These are phyloP conservation scores for Phylloscopus trochiloides DNA, from an alignment of 2,113 vertebrate genomes.

Conservation along the genomic window DNA sequence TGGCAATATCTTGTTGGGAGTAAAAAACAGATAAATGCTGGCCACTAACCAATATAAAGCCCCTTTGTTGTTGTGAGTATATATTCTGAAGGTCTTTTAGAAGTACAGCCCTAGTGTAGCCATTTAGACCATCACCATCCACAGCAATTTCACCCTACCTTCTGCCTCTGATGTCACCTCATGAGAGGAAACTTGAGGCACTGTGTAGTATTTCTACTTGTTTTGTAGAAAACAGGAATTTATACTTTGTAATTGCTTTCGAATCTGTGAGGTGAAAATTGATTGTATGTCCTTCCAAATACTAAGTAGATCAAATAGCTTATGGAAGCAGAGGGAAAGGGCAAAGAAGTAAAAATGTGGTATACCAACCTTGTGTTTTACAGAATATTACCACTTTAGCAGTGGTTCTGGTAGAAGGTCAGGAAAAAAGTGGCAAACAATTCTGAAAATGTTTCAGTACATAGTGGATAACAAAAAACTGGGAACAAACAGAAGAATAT, in stretches of 20 bases:
- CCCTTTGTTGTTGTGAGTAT: neutral
- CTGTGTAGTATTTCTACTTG: neutral
- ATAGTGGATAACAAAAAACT: neutral
- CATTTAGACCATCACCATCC: neutral
- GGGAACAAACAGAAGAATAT: neutral
- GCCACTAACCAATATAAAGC: neutral
- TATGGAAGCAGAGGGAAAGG: neutral
- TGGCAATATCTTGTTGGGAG: neutral
- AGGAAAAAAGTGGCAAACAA: neutral
- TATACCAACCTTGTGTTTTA: neutral
- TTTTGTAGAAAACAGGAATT: neutral
- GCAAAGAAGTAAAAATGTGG: neutral
- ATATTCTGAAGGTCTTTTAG: neutral
- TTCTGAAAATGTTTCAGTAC: neutral
- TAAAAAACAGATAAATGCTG: neutral
- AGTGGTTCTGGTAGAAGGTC: neutral
- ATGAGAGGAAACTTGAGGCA: neutral
- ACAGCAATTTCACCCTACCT: neutral
- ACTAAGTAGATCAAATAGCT: neutral
- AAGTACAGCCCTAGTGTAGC: neutral
- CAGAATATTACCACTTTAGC: neutral
- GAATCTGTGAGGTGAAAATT: neutral
- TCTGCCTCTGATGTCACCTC: neutral
- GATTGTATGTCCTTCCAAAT: neutral
- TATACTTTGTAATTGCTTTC: neutral